Base-by-base conservation (phyloP, 2,888 invertebrate genomes). In the Rhamphomyia laevipes region DNA sequence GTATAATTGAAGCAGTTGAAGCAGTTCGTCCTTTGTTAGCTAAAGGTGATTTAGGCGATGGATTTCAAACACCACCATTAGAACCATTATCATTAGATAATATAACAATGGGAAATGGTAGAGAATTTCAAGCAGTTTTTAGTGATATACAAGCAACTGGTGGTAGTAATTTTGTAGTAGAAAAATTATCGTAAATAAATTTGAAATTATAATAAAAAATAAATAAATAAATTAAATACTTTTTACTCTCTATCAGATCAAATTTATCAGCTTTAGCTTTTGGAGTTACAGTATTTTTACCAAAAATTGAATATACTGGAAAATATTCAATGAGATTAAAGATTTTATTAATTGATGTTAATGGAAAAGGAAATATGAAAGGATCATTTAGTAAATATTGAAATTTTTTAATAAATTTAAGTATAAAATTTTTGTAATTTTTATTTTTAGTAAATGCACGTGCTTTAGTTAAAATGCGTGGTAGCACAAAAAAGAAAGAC, bases 111-210 rank as follows among this genome's bases (percentile, higher is more conserved):
- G 62, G 63, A 1, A 56, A 64, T 15, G 64, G 67, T 16, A 59
- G 59, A 37, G 68, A 69, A 43, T 71, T 70, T 49, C 59, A 62
- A 51, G 70, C 70, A 1, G 57, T 62, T 1, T 70, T 70, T 38
- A 63, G 62, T 30, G 62, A 68, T 7, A 60, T 70, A 18, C 51
- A 61, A 49, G 69, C 67, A 0, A 59, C 51, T 1, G 70, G 70
- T 5, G 71, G 71, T 42, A 71, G 70, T 49, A 63, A 67, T 53
- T 70, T 70, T 48, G 58, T 61, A n/a, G 68, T 70, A 23, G 67
- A 69, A 50, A 65, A 67, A 47, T 55, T 70, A 21, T 61, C 61
- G 70, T 70, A 56, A 51, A 35, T 27, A 27, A 27, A 27, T 9
- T 7, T 27, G 23, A 27, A 27, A 7, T 7, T 27, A 27, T 7